Evolutionary conservation across 2,888 invertebrate species (phyloP), one percentile per base, ranked within the genome.

Genomic region (Lagria hirta): DNA sequence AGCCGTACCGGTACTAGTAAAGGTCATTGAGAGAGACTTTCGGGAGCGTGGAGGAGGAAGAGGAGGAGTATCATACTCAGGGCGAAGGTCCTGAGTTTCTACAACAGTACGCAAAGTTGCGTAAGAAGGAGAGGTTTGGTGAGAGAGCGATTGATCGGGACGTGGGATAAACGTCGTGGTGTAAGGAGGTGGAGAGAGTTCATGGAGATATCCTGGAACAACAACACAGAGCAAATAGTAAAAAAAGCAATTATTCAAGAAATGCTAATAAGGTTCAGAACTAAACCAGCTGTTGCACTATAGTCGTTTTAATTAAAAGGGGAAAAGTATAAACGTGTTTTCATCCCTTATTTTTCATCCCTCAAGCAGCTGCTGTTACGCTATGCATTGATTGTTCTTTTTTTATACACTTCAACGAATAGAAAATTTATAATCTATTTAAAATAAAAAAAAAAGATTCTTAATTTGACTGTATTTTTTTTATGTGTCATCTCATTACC

Each of bases 1-100:
- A 21, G 87, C 81, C n/a, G 86, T 83, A 27, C 88, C 88, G 8
- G 88, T 88, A 71, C 88, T 89, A 34, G 88, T 89, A 70, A 86
- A 89, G 66, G 88, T 88, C 84, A 88, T 87, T 23, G 88, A 78
- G 54, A 85, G 75, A 47, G 88, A 86, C 72, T 88, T 87, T 68
- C 81, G 76, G 69, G 65, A 55, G 17, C 58, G 52, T 5, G 58
- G 62, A 2, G 20, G n/a, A 34, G 49, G 33, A 14, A 60, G 54
- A 14, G 52, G 57, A 23, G 63, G 61, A 62, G 73, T 71, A 42
- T 58, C 59, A 52, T 63, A 75, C 36, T 66, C 62, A 15, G 58
- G 48, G 12, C 61, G 61, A 22, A 65, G 55, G 30, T 68, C 65
- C 51, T 69, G 66, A 34, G 74, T 64, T 61, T 78, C 78, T 22